A percentile compares a stretch with the other conserved stretches of the same genome.
phyloP scores from a whole-genome alignment of 2,113 vertebrate species.

The Hippocampus abdominalis region DNA sequence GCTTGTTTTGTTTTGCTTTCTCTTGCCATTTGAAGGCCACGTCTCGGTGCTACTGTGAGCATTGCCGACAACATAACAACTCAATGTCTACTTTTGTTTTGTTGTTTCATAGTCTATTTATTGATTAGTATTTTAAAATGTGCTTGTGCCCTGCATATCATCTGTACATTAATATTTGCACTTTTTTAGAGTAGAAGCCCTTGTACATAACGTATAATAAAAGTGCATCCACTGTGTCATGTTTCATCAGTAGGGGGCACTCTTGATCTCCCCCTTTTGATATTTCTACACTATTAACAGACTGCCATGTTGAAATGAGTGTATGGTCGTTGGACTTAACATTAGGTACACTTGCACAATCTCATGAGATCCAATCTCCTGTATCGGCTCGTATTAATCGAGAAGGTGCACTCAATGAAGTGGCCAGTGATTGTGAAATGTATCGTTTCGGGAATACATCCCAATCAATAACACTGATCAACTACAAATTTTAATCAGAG shows the following conservation, averaged over 20 bases:
- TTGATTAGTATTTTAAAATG: slow-evolving; percentile 33
- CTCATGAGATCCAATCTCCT: not conserved
- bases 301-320: slow-evolving; percentile 10
- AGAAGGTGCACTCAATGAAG: too few relatives aligned
- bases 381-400: not conserved
- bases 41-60: slow-evolving; percentile 60
- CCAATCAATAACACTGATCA: too few relatives aligned
- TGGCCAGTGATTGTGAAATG: too few relatives aligned
- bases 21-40: slow-evolving; percentile 50
- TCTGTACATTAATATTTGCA: slow-evolving; percentile 26
- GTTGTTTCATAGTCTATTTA: slow-evolving; percentile 23
- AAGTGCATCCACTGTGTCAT: slow-evolving; percentile 9
- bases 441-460: too few relatives aligned
- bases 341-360: not conserved
- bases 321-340: not conserved
- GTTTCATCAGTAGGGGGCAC: slow-evolving; percentile 41
- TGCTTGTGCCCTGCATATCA: slow-evolving; percentile 34
- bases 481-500: too few relatives aligned
- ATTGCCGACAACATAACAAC: slow-evolving; percentile 39
- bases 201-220: not conserved
- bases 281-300: slow-evolving; percentile 28
- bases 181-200: slow-evolving; percentile 23
- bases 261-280: slow-evolving; percentile 9
- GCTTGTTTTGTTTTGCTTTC: slow-evolving; percentile 36
- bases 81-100: slow-evolving; percentile 28